Conservation (phyloP, 2,888 invertebrate species). For the Tridacna gigas region DNA sequence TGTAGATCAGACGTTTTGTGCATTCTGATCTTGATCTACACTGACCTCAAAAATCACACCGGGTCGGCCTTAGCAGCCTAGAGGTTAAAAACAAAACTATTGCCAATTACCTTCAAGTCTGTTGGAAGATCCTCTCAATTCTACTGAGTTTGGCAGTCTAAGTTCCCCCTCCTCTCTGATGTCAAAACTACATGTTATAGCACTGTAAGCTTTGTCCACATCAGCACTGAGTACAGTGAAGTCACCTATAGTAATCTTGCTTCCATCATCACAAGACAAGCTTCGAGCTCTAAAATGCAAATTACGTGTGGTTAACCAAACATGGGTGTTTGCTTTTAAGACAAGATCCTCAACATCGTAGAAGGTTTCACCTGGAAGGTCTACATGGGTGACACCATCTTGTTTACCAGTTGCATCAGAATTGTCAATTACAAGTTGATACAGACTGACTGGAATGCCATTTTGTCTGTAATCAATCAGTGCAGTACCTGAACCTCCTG, state of each 20-base stretch:
- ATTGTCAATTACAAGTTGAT: conserved; percentile 60
- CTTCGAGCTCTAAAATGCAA: conserved; percentile 65
- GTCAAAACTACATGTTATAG: conserved; percentile 71
- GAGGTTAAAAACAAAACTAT: too few species aligned
- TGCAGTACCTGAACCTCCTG: conserved; percentile 75
- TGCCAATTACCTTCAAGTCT: conserved; percentile 62
- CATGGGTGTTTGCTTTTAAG: conserved; percentile 59
- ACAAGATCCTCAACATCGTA: conserved; percentile 56
- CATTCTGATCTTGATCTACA: too few species aligned
- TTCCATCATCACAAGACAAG: conserved; percentile 67
- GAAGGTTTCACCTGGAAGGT: conserved; percentile 35
- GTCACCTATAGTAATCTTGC: conserved; percentile 65
- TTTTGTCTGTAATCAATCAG: conserved; percentile 45
- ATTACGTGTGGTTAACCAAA: conserved; percentile 51
- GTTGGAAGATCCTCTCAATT: conserved; percentile 69
- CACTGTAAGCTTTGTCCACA: conserved; percentile 63
- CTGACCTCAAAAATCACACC: too few species aligned
- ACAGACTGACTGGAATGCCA: conserved; percentile 34
- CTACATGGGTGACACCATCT: conserved; percentile 64
- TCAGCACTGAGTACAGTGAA: conserved; percentile 71
- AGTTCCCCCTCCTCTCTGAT: conserved; percentile 71
- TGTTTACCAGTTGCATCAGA: conserved; percentile 40
- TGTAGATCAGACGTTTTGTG: too few species aligned
- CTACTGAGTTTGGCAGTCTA: conserved; percentile 69
- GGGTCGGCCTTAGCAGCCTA: too few species aligned